phyloP scores from a whole-genome alignment of 2,888 invertebrate genomes.

The Julus scanicus region DNA sequence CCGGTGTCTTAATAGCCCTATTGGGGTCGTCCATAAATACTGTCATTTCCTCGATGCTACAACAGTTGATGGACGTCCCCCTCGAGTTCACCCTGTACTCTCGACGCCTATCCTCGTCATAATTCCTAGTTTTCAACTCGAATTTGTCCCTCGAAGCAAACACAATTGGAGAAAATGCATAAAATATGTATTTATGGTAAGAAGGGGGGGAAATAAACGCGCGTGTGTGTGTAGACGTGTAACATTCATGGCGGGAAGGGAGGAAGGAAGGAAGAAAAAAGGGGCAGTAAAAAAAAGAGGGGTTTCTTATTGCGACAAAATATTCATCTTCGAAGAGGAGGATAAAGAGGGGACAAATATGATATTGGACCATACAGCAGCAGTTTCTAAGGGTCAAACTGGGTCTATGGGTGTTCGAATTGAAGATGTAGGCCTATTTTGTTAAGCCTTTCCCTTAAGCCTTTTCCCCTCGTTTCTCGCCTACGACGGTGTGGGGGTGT shows the following conservation, averaged over 20 bases:
- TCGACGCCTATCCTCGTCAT: background rate
- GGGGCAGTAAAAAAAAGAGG: background rate
- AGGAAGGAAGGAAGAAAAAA: background rate
- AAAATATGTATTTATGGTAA: background rate
- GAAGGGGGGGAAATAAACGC: background rate
- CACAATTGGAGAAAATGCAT: background rate
- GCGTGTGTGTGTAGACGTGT: background rate
- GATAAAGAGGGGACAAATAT: no score
- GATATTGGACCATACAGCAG: no score
- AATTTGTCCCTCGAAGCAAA: background rate
- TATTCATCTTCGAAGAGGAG: no score
- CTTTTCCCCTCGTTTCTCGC: no score
- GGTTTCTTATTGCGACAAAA: background rate
- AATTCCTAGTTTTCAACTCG: background rate
- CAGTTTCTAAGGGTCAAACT: no score
- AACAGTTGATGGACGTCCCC: no score
- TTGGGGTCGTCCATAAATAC: no score
- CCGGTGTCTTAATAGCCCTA: no score
- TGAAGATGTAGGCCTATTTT: background rate
- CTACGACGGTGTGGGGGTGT: no score
- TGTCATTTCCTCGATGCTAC: no score
- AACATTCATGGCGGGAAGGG: background rate
- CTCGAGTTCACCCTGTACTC: background rate
- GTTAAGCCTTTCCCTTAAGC: background rate
- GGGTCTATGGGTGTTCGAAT: background rate